Evolutionary conservation across 1,140 invertebrate species (phyloP), one percentile per base, ranked within the genome.

Genomic region (Heliconius hermathena): DNA sequence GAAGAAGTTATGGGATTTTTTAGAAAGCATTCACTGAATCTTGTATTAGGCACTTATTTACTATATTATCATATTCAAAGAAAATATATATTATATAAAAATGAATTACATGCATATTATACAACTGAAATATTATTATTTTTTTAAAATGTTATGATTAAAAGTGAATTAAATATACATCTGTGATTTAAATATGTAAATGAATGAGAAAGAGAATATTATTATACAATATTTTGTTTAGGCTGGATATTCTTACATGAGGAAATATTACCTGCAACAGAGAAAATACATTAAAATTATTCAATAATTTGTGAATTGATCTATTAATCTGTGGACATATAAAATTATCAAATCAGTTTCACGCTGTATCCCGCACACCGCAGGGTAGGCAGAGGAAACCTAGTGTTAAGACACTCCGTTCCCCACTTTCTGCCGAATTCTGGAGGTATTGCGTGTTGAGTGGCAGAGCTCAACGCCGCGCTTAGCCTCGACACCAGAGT

Each of bases 181-280:
- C 2, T 11, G 57, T 66, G 57, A 66, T 13, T 26, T 66, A 29
- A 66, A 29, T 57, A 57, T 57, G 20, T 22, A 26, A 26, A 29
- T 66, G 26, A 66, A 66, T 66, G 26, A 26, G 22, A 16, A 66
- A 26, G 6, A 22, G 11, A 66, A 66, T 66, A 26, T 13, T 13
- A n/a, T n/a, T n/a, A n/a, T n/a, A 66, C 2, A n/a, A 26, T 29
- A 29, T 29, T 66, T 66, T 16, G 4, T 26, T 66, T 26, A 66
- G 13, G 26, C 26, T 29, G 60, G 0, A 6, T 29, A 66, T 66
- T 22, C 13, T 16, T 66, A 66, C 60, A 29, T 29, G 26, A 66
- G 60, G 16, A 26, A 66, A 29, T 41, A 29, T 78, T 78, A 78
- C 76, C 76, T 78, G 76, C 60, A 78, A 78, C 70, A 77, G 6